Evolutionary conservation across 1,140 invertebrate genomes (phyloP).

Genomic region (Aphelinus atriplicis): DNA sequence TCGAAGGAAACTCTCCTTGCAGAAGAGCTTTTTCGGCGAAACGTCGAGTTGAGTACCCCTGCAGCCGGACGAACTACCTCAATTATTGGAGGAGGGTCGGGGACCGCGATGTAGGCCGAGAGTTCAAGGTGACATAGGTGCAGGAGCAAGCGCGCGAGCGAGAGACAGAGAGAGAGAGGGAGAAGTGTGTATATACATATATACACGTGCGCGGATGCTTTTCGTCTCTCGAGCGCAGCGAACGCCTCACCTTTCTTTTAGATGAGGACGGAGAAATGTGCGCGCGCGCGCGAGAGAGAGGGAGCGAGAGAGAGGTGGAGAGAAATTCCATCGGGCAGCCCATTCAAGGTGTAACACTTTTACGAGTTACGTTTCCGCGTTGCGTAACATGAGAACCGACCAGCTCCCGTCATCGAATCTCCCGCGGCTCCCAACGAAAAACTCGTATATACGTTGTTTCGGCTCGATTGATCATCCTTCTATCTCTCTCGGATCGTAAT

Average conservation of each 20-base stretch:
- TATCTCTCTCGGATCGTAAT: no score
- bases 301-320: conserved; percentile 12
- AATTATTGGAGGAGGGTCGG: conserved; percentile 27
- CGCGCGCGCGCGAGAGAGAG: not conserved
- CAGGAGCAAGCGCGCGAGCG: not conserved
- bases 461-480: not conserved
- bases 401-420: conserved; percentile 26
- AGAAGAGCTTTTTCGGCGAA: no score
- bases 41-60: no score
- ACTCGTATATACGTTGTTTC: not conserved
- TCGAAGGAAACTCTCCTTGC: not conserved
- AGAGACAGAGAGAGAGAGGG: no score
- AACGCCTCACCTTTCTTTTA: conserved; percentile 20
- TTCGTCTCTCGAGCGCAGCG: no score
- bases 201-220: no score
- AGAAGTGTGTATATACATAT: no score
- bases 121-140: conserved; percentile 37
- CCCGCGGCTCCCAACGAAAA: conserved; percentile 3
- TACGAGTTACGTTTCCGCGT: conserved; percentile 41
- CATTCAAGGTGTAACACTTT: conserved; percentile 40
- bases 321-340: conserved; percentile 39
- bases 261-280: not conserved
- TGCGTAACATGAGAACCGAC: conserved; percentile 34
- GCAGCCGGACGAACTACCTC: not conserved
- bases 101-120: conserved; percentile 30